Evolutionary conservation across 2,797 vertebrate species (phyloP), one percentile per base, ranked within the genome.

Genomic region (Propithecus deckenii): DNA sequence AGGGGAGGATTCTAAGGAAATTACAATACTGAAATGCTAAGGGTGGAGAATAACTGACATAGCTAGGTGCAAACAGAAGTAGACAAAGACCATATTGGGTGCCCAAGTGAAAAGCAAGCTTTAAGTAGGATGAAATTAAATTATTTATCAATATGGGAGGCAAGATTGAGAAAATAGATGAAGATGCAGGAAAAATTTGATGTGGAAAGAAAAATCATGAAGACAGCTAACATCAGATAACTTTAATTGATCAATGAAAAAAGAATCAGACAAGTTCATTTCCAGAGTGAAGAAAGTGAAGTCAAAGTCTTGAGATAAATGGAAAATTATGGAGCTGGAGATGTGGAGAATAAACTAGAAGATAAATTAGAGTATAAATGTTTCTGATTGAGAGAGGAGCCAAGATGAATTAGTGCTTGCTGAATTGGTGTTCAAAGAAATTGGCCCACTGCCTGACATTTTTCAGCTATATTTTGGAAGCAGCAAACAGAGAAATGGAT

Each of bases 361-460:
- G 32, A 35, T 22, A 94, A 86, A 83, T 75, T 92, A 30, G 67
- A 89, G 17, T 18, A 4, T 50, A 96, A 95, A 59, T 84, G 32
- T 81, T 74, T 88, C 71, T 78, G n/a, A 86, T n/a, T 89, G 94
- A 95, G 78, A 92, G 23, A 50, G 59, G 10, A 61, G 22, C 59
- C 63, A 89, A 76, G 76, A 61, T 48, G 67, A 89, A 80, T 92
- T 65, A 80, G 59, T 9, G 30, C 28, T 65, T 20, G 65, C 15
- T 65, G 38, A 87, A 59, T 1, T 72, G 65, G 23, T 92, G 35
- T 25, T 52, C 1, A 18, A 81, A 55, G 32, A 85, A 76, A 85
- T 6, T 81, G 86, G 89, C 48, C 30, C 1, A 17, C 28, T 30
- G 20, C n/a, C 69, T 75, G 23, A 52, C 14, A 48, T 86, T 92